Evolutionary conservation across 2,888 invertebrate genomes (phyloP).

Genomic region (Serripes groenlandicus): DNA sequence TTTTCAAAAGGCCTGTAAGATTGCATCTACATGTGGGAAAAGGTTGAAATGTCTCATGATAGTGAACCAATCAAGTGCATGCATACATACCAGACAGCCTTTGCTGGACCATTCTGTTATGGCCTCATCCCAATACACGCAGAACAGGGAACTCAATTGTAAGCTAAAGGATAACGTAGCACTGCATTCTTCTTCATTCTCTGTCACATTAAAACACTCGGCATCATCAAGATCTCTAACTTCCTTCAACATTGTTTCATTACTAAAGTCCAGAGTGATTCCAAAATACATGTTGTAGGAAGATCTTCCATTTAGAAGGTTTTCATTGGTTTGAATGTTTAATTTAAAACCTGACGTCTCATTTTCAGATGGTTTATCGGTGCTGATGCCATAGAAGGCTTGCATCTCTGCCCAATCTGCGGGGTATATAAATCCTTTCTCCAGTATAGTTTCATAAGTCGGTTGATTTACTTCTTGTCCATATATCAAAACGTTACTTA

Average conservation of each 20-base stretch:
- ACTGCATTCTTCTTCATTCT: too few species aligned
- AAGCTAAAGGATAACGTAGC: constrained; percentile 23
- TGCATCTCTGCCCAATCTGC: neutral
- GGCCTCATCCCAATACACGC: constrained; percentile 50
- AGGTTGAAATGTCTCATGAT: too few species aligned
- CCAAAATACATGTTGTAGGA: constrained; percentile 19
- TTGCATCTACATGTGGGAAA: too few species aligned
- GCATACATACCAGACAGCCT: constrained; percentile 48
- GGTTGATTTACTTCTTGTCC: neutral
- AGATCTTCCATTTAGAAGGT: neutral
- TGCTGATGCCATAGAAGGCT: neutral
- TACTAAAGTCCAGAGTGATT: constrained; percentile 12
- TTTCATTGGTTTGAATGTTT: neutral
- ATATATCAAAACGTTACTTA: neutral
- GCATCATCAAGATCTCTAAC: neutral
- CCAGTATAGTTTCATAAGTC: neutral
- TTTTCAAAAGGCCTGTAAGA: too few species aligned
- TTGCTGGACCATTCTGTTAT: constrained; percentile 30
- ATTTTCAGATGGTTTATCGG: neutral
- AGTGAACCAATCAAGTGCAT: neutral
- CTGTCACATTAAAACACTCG: too few species aligned
- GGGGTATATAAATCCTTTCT: neutral
- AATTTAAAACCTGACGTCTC: neutral
- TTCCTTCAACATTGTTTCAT: neutral
- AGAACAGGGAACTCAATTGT: constrained; percentile 27